phyloP scores from a whole-genome alignment of 1,140 invertebrate genomes.

The Colletes gigas region DNA sequence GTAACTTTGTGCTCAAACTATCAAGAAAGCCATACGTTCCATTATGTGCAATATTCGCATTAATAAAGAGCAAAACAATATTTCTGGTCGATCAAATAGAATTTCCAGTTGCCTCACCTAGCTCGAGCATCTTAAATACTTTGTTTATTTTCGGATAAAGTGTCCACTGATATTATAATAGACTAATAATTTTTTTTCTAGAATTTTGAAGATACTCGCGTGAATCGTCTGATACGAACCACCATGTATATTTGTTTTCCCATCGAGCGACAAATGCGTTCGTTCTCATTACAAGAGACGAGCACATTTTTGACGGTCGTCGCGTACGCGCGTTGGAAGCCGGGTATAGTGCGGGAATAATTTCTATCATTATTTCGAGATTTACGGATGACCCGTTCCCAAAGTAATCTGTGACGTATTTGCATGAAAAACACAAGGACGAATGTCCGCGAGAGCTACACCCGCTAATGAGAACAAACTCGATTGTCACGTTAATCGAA shows the following conservation, averaged over 20 bases:
- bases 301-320: constrained; percentile 1
- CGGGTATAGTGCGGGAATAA: not conserved
- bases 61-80: too few relatives aligned
- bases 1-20: too few relatives aligned
- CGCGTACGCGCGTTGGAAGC: not conserved
- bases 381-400: constrained; percentile 16
- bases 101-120: too few relatives aligned
- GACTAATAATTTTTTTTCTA: too few relatives aligned
- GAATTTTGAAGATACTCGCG: too few relatives aligned
- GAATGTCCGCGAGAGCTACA: not conserved
- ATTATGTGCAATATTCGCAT: too few relatives aligned
- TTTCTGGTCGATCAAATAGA: too few relatives aligned
- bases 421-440: constrained; percentile 3
- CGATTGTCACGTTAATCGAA: constrained; percentile 72
- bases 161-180: too few relatives aligned
- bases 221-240: not conserved
- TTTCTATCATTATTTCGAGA: constrained; percentile 22
- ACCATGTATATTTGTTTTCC: not conserved
- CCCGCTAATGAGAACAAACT: constrained; percentile 69
- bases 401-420: constrained; percentile 18
- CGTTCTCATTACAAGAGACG: not conserved
- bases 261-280: not conserved
- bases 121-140: too few relatives aligned
- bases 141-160: too few relatives aligned
- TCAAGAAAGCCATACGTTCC: too few relatives aligned